Percentiles rank a stretch among this genome's conserved stretches.
phyloP scores from a whole-genome alignment of 2,888 invertebrate genomes.

The Euclidia mi region DNA sequence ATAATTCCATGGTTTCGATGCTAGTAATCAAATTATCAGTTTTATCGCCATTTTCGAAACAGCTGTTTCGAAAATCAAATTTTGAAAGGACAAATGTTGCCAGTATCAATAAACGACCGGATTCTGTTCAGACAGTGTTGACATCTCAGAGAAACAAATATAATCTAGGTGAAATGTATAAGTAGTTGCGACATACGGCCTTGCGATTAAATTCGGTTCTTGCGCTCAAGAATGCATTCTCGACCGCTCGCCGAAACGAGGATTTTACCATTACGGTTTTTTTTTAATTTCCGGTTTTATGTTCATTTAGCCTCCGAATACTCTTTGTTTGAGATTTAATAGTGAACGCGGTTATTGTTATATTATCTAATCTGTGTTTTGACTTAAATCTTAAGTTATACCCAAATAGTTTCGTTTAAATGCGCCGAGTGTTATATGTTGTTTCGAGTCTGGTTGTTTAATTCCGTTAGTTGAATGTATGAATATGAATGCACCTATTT shows the following conservation, averaged over 20 bases:
- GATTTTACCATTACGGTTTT: conserved; percentile 1
- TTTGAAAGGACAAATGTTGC: neutral
- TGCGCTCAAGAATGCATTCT: conserved; percentile 45
- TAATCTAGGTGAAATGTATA: conserved; percentile 51
- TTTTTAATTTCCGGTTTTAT: neutral
- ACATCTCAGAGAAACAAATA: conserved; percentile 41
- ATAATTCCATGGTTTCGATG: too few relatives aligned
- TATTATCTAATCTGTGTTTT: too few relatives aligned
- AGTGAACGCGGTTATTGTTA: too few relatives aligned
- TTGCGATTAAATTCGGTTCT: conserved; percentile 59
- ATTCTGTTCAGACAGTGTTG: conserved; percentile 42
- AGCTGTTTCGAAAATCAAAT: too few relatives aligned
- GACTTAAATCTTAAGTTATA: too few relatives aligned
- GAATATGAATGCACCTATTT: too few relatives aligned
- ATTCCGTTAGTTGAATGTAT: too few relatives aligned
- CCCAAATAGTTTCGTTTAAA: too few relatives aligned
- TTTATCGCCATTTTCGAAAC: too few relatives aligned
- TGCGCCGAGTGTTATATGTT: too few relatives aligned
- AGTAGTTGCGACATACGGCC: conserved; percentile 58
- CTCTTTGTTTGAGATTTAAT: neutral
- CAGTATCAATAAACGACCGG: conserved; percentile 34
- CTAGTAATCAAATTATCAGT: too few relatives aligned
- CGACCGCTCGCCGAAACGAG: conserved; percentile 11
- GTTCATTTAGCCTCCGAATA: neutral
- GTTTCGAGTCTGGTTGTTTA: too few relatives aligned